These are phyloP conservation scores for Scotopteryx bipunctaria DNA, from an alignment of 2,888 invertebrate genomes.

Conservation along the genomic window DNA sequence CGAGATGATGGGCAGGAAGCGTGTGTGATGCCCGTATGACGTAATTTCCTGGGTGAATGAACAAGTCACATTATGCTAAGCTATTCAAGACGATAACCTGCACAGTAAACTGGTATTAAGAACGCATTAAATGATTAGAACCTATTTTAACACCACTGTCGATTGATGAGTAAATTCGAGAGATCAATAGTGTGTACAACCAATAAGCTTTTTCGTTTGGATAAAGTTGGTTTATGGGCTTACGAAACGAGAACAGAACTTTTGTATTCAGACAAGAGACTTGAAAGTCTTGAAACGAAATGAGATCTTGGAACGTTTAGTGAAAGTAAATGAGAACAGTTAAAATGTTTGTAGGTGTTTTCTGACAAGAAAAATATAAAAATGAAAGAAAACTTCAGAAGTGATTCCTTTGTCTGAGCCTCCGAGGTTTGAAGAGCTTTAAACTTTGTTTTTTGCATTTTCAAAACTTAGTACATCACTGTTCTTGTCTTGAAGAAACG, in stretches of 20 bases:
- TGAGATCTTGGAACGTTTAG: constrained; percentile 11
- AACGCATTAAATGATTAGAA: constrained; percentile 51
- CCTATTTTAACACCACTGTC: constrained; percentile 45
- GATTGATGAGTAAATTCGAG: constrained; percentile 42
- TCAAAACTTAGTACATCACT: background rate
- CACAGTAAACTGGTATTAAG: constrained; percentile 56
- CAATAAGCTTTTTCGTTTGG: constrained; percentile 32
- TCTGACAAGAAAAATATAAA: constrained; percentile 14
- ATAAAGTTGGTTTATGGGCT: constrained; percentile 24
- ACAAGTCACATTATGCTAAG: constrained; percentile 52
- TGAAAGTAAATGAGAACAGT: constrained; percentile 17
- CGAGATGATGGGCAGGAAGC: constrained; percentile 64
- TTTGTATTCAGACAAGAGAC: constrained; percentile 10
- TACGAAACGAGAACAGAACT: constrained; percentile 17
- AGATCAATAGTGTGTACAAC: constrained; percentile 36
- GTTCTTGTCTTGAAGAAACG: background rate
- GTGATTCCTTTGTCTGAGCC: constrained; percentile 14
- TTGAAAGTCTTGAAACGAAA: constrained; percentile 5
- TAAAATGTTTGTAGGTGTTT: constrained; percentile 7
- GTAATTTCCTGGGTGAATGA: constrained; percentile 72
- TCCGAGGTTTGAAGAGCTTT: constrained; percentile 5
- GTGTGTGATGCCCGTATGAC: constrained; percentile 63
- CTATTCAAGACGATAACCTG: constrained; percentile 60
- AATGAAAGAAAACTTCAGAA: constrained; percentile 8
- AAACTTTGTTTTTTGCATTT: background rate